These are phyloP conservation scores for Rhynchotus rufescens DNA, from an alignment of 2,797 vertebrate species.

Conservation along the genomic window DNA sequence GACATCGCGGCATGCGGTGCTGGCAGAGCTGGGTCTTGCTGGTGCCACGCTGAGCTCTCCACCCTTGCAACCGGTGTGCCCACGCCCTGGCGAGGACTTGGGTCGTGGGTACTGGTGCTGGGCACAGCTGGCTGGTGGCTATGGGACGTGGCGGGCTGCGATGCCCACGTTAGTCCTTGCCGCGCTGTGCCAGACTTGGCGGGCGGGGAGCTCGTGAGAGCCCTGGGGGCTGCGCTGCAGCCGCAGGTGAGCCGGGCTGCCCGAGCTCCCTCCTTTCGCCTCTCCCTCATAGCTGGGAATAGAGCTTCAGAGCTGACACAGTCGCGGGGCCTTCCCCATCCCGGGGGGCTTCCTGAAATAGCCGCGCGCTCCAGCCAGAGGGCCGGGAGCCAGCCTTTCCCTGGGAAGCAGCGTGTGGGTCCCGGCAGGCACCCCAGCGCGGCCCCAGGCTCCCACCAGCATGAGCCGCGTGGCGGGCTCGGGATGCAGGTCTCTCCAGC, in stretches of 20 bases:
- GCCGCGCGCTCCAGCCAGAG: slow-evolving; percentile 49
- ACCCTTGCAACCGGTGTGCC: rapidly evolving
- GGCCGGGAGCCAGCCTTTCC: slow-evolving; percentile 59
- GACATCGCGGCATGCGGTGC: rapidly evolving
- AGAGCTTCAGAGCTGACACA: background rate
- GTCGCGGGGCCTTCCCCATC: slow-evolving; percentile 5
- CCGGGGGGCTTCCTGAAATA: slow-evolving; percentile 68
- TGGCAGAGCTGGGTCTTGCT: background rate
- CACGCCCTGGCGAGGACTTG: rapidly evolving
- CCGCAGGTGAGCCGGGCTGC: background rate
- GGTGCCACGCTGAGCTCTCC: rapidly evolving
- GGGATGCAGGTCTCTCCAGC: background rate
- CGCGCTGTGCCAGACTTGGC: background rate
- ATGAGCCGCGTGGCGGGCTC: rapidly evolving
- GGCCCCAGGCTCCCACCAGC: rapidly evolving
- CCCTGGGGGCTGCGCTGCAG: background rate
- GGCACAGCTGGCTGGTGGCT: background rate
- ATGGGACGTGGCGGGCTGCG: rapidly evolving
- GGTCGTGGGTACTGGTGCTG: background rate
- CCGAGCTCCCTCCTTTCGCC: background rate
- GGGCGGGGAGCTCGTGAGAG: no score
- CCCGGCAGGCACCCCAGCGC: background rate
- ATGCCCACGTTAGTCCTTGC: rapidly evolving
- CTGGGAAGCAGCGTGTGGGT: slow-evolving; percentile 50
- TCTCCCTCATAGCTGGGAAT: background rate